Evolutionary conservation across 2,113 vertebrate species (phyloP), one percentile per base, ranked within the genome.

Genomic region (Coturnix japonica): DNA sequence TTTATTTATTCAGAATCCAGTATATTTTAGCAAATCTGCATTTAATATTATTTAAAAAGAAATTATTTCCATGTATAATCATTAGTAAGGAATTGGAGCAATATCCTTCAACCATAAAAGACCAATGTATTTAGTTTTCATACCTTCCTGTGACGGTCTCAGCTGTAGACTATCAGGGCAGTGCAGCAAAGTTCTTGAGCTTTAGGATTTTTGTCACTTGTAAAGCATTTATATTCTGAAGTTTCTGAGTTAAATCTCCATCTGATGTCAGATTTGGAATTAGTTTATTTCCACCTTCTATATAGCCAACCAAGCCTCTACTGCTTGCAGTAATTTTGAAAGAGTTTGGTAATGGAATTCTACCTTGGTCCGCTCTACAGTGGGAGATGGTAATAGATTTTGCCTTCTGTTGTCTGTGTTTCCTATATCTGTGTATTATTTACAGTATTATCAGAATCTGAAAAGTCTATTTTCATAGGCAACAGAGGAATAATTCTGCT

Each of bases 301-400:
- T 61, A 47, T 2, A 74, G 83, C 31, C 53, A 66, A 22, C n/a
- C 13, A 63, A 67, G 33, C 35, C 23, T 37, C 47, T 31, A 46
- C 28, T 39, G 7, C 15, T 76, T 74, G 39, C 82, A 54, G 28
- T 69, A 19, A 31, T 46, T 87, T 53, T 89, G 59, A 41, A 91
- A 77, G 49, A 49, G 35, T 89, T 69, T 65, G 83, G 69, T 53
- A 76, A 81, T 33, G 82, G 28, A 33, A 69, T 95, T 96, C 95
- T 83, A 70, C 64, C 39, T 66, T 54, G 59, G 67, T 33, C 67
- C 46, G 44, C 86, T 61, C 56, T 47, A 26, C 20, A 60, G 46
- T 39, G 30, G 69, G 46, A 56, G 63, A 19, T 79, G 57, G 47
- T 41, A 85, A 41, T 9, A 59, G 60, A 49, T 92, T 92, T 90